Base-by-base conservation (phyloP, 2,113 vertebrate species). In the Xerus inauris region DNA sequence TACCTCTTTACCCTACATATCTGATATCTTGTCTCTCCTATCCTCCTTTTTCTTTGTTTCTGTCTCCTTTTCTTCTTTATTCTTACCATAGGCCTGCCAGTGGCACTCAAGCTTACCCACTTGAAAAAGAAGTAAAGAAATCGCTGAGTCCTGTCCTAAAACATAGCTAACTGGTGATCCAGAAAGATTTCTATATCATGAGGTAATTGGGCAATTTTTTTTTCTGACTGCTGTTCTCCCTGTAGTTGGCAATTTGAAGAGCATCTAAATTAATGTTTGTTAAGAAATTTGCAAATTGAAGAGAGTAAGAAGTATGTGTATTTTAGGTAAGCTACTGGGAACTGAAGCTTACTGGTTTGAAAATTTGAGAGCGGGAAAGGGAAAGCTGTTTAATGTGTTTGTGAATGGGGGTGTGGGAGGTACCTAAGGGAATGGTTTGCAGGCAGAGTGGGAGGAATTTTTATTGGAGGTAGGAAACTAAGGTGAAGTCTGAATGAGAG, bases 231-330 rank as follows among this genome's bases (percentile, higher is more conserved):
- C 54, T 94, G 1, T 97, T 96, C 96, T 57, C 54, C 79, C 79
- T 9, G 7, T 94, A 85, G 65, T 88, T 96, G 88, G 72, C 89
- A 94, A 49, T 97, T 94, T 85, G 80, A 96, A 95, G 67, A 73
- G 26, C 49, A 85, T 87, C 69, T 88, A 95, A 91, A 87, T 97
- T 91, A 95, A 59, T 57, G 45, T 83, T 84, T 84, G 62, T 93
- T 95, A 81, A 92, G 79, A 85, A 77, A 91, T 77, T 95, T 93
- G 84, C 93, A 89, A 97, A 89, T 86, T 96, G 89, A 94, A 96
- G 94, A 97, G 54, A 92, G 97, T 97, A 86, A 95, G 51, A 98
- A 92, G 97, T 94, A 97, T 95, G 95, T 98, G 96, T 93, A 69
- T 82, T 93, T 96, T 94, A 91, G 91, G 89, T 93, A 96, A 87